These are phyloP conservation scores for Pelvicachromis taeniatus DNA, from an alignment of 2,113 vertebrate genomes.

Conservation along the genomic window DNA sequence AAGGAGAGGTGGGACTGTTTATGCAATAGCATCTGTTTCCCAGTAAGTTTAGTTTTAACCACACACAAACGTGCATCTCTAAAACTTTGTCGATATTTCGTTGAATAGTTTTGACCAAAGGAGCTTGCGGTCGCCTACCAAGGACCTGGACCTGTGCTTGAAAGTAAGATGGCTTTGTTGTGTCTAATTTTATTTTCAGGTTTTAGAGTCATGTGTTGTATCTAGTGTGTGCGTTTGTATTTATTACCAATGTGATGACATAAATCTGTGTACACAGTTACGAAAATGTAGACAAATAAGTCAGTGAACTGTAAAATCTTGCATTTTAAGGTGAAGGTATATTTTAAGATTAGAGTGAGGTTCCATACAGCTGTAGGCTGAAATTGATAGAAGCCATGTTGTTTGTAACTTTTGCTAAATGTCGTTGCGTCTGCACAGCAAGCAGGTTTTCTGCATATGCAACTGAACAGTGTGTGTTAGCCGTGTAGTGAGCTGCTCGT, in stretches of 20 bases:
- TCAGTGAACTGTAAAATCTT: background rate
- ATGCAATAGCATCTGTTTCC: background rate
- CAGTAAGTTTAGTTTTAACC: background rate
- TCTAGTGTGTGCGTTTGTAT: background rate
- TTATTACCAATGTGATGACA: background rate
- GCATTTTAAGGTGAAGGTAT: background rate
- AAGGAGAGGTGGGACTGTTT: background rate
- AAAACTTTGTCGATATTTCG: background rate
- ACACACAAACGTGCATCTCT: background rate
- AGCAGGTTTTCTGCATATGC: fast-evolving
- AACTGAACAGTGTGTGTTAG: background rate
- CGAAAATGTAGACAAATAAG: background rate
- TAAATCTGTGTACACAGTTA: background rate
- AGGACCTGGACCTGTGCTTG: background rate
- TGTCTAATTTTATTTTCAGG: background rate
- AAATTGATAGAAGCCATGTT: background rate
- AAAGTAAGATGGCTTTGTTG: background rate
- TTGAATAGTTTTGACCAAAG: background rate
- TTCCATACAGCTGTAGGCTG: background rate
- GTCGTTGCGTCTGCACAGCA: background rate
- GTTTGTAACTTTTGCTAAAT: background rate
- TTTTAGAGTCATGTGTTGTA: background rate
- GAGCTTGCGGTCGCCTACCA: fast-evolving
- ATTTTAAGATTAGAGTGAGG: background rate
- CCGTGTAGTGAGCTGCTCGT: background rate